These are phyloP conservation scores for Trichomycterus rosablanca DNA, from an alignment of 2,113 vertebrate genomes.

Conservation along the genomic window DNA sequence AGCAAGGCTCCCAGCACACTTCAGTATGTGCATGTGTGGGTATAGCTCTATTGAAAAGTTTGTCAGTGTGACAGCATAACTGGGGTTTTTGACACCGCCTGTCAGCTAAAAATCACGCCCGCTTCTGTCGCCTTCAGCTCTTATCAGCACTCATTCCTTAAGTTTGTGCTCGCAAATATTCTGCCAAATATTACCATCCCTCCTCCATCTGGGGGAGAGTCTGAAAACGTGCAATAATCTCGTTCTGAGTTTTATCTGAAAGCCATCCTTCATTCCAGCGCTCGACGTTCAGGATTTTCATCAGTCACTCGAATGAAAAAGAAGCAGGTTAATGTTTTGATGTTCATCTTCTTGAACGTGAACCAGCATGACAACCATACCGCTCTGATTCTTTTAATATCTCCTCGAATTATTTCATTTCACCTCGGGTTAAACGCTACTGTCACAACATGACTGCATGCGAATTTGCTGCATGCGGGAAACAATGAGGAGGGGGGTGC, in stretches of 20 bases:
- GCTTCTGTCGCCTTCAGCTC: conserved; percentile 72
- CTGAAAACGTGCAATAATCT: conserved; percentile 73
- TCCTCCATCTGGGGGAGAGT: conserved; percentile 59
- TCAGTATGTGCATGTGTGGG: conserved; percentile 57
- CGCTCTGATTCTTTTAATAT: conserved; percentile 66
- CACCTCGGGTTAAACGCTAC: conserved; percentile 68
- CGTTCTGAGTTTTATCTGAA: conserved; percentile 61
- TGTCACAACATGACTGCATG: conserved; percentile 62
- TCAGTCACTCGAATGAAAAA: conserved; percentile 62
- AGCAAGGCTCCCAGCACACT: conserved; percentile 59
- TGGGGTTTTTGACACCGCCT: conserved; percentile 70
- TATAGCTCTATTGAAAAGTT: conserved; percentile 73
- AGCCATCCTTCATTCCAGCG: conserved; percentile 72
- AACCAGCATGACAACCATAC: conserved; percentile 59
- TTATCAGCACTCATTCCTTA: conserved; percentile 74
- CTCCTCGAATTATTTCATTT: conserved; percentile 65
- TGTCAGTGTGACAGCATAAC: conserved; percentile 72
- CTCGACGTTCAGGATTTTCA: conserved; percentile 62
- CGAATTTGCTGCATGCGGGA: conserved; percentile 65
- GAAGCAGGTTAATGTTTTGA: conserved; percentile 75
- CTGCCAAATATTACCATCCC: conserved; percentile 69
- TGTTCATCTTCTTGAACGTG: conserved; percentile 65
- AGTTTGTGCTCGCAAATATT: conserved; percentile 71
- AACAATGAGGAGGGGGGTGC: conserved; percentile 66
- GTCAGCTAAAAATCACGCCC: conserved; percentile 69